Conservation (phyloP, 1,140 invertebrate genomes). For the Oryctes rhinoceros region DNA sequence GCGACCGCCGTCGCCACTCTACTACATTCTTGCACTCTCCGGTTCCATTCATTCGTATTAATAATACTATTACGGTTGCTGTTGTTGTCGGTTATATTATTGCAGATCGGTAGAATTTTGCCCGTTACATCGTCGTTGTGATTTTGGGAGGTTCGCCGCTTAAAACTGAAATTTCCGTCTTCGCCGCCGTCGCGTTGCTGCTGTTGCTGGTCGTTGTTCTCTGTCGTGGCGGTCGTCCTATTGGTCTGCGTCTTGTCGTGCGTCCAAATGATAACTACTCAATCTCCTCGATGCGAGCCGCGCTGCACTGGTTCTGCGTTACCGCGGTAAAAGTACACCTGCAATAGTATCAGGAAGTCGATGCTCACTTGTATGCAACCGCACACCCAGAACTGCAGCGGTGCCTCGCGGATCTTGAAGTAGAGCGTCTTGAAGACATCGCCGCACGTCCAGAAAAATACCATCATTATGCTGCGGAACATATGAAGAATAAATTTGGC, state of each 20-base stretch:
- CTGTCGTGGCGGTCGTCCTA: conserved; percentile 41
- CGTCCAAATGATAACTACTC: conserved; percentile 62
- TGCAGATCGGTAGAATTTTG: not conserved
- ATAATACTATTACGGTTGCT: not conserved
- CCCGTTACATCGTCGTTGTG: not conserved
- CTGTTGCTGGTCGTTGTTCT: conserved; percentile 20
- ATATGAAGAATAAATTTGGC: not conserved
- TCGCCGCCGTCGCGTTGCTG: not conserved
- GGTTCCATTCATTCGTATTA: not conserved
- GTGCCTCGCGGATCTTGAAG: conserved; percentile 89
- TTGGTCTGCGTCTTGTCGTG: conserved; percentile 51
- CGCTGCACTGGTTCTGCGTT: conserved; percentile 66
- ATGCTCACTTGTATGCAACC: conserved; percentile 86
- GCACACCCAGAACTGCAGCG: conserved; percentile 96
- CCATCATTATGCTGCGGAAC: conserved; percentile 77
- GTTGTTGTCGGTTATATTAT: not conserved
- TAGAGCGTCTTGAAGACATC: conserved; percentile 98
- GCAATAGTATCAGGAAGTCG: conserved; percentile 64
- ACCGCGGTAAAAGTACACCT: conserved; percentile 73
- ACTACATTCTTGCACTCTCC: too few species aligned
- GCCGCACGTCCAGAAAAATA: conserved; percentile 93
- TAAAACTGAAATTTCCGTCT: not conserved
- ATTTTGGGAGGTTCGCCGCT: too few species aligned
- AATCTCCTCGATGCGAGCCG: conserved; percentile 68
- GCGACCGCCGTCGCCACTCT: not conserved